Percentiles rank a stretch among this genome's conserved stretches.
These are phyloP conservation scores for Gymnocypris eckloni DNA, from an alignment of 2,797 vertebrate species.

Conservation along the genomic window DNA sequence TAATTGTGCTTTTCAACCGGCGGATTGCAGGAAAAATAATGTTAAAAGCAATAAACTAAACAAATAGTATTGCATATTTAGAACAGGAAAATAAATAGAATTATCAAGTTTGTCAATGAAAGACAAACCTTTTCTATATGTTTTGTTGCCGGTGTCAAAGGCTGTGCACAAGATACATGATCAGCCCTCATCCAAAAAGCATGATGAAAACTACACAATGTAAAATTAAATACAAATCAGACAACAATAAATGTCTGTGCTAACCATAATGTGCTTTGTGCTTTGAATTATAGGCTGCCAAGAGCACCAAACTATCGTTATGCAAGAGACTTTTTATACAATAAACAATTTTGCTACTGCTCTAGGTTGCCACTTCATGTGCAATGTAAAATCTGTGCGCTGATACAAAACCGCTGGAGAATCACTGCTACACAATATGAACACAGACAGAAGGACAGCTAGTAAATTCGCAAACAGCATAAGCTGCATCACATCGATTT, in stretches of 20 bases:
- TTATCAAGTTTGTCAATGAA: neutral
- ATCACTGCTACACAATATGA: neutral
- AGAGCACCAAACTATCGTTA: neutral
- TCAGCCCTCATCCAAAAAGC: neutral
- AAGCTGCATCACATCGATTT: neutral
- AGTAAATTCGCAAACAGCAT: neutral
- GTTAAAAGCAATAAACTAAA: neutral
- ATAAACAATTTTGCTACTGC: neutral
- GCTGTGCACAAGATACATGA: neutral
- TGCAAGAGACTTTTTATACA: constrained; percentile 16
- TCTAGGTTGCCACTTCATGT: constrained; percentile 16
- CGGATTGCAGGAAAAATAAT: neutral
- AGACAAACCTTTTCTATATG: neutral
- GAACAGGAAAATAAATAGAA: neutral
- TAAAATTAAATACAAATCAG: neutral
- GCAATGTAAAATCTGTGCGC: constrained; percentile 3
- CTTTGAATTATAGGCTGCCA: constrained; percentile 4
- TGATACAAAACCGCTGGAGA: constrained; percentile 13
- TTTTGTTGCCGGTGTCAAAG: neutral
- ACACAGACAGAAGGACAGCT: neutral
- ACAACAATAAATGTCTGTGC: neutral
- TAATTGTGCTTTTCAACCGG: neutral
- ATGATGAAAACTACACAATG: neutral
- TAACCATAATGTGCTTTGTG: neutral
- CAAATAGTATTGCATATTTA: neutral